phyloP scores from a whole-genome alignment of 1,140 invertebrate species.

The Anastrepha ludens region DNA sequence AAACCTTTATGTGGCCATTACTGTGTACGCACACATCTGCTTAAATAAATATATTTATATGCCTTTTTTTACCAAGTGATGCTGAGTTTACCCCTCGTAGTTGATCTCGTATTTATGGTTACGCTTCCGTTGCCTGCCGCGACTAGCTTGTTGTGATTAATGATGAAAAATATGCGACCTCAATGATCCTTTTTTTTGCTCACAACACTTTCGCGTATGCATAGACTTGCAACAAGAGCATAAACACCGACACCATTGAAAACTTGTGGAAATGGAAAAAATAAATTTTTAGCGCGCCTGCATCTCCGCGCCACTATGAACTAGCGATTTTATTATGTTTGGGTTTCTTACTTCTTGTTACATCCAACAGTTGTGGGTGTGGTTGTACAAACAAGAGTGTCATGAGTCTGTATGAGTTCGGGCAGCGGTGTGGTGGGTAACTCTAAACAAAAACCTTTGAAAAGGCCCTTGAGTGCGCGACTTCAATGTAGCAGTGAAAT shows the following conservation, averaged over 20 bases:
- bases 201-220: background rate
- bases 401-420: too few species aligned
- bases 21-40: too few species aligned
- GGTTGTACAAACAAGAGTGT: background rate
- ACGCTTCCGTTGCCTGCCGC: background rate
- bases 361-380: slow-evolving; percentile 3
- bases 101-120: background rate
- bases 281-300: background rate
- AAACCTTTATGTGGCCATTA: too few species aligned
- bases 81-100: too few species aligned
- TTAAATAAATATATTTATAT: too few species aligned
- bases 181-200: slow-evolving; percentile 36
- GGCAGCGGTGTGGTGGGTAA: background rate
- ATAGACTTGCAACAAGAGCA: background rate
- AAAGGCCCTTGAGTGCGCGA: slow-evolving; percentile 21
- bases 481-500: slow-evolving; percentile 32
- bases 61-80: too few species aligned
- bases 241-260: background rate
- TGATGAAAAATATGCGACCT: slow-evolving; percentile 50
- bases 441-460: slow-evolving; percentile 19
- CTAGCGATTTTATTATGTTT: slow-evolving; percentile 5
- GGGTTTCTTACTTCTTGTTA: background rate
- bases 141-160: slow-evolving; percentile 41
- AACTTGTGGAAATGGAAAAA: slow-evolving; percentile 9
- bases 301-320: background rate